These are phyloP conservation scores for Beris chalybata DNA, from an alignment of 2,888 invertebrate genomes.

Conservation along the genomic window DNA sequence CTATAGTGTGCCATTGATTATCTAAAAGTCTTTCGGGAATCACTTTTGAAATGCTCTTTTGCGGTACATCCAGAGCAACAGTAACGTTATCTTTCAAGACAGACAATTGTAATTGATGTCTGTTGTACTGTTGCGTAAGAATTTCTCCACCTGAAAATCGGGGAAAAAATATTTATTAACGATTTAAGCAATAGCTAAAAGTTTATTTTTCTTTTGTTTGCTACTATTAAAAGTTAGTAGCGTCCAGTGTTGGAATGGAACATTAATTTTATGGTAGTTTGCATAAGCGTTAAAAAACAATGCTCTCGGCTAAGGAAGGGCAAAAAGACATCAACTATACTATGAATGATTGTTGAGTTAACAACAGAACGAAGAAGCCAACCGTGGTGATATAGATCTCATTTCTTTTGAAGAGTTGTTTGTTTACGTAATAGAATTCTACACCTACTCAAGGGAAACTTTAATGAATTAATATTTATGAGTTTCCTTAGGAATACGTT, in stretches of 20 bases:
- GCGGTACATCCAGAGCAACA: slow-evolving; percentile 62
- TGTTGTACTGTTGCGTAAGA: slow-evolving; percentile 70
- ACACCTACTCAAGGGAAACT: too few species aligned
- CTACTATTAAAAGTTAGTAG: not conserved
- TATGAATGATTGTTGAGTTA: too few species aligned
- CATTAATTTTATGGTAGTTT: slow-evolving; percentile 16
- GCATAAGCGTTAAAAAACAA: slow-evolving; percentile 15
- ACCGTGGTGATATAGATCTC: too few species aligned
- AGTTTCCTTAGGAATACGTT: too few species aligned
- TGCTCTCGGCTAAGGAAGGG: slow-evolving; percentile 1
- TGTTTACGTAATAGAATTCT: too few species aligned
- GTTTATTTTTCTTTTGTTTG: too few species aligned
- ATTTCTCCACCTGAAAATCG: slow-evolving; percentile 64
- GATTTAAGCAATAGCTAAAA: too few species aligned
- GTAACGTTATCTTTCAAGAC: slow-evolving; percentile 64
- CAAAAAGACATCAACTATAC: not conserved
- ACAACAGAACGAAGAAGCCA: too few species aligned
- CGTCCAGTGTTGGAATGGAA: slow-evolving; percentile 11
- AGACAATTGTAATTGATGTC: slow-evolving; percentile 64
- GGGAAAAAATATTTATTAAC: not conserved
- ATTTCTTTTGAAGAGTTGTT: too few species aligned
- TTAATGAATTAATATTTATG: too few species aligned
- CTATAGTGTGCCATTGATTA: slow-evolving; percentile 74
- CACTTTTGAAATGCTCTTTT: slow-evolving; percentile 64
- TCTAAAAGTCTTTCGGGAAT: slow-evolving; percentile 71